phyloP scores from a whole-genome alignment of 1,140 invertebrate genomes.

The Drosophila lini region DNA sequence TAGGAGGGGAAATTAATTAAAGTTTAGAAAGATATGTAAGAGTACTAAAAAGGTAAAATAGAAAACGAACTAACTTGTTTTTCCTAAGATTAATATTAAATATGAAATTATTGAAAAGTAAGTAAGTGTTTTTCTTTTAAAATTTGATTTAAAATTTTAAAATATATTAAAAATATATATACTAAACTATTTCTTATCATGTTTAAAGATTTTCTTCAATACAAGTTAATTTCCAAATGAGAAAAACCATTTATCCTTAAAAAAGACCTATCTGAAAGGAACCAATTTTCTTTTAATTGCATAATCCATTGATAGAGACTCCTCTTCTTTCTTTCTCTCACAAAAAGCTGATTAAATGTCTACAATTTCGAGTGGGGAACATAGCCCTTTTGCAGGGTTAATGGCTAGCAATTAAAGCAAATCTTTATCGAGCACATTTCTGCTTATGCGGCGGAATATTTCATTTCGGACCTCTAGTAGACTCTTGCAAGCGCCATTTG shows the following conservation, averaged over 20 bases:
- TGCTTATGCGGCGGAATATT: constrained; percentile 46
- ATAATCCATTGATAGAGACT: not conserved
- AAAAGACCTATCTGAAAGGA: not conserved
- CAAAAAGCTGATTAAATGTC: constrained; percentile 24
- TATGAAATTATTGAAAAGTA: not conserved
- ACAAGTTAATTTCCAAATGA: not conserved
- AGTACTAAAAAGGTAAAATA: not conserved
- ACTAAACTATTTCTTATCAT: not conserved
- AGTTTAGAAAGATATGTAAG: not conserved
- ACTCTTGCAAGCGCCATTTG: constrained; percentile 45
- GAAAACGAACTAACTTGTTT: not conserved
- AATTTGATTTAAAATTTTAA: not conserved
- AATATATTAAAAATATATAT: not conserved
- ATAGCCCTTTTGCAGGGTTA: constrained; percentile 18
- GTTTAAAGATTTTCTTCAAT: not conserved
- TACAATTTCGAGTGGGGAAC: constrained; percentile 3
- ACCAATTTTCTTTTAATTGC: constrained; percentile 12
- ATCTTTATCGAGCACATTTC: constrained; percentile 34
- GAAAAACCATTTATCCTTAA: not conserved
- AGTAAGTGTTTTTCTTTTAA: no score
- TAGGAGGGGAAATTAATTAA: not conserved
- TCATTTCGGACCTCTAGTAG: constrained; percentile 21
- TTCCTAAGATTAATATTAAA: no score
- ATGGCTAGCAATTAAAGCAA: constrained; percentile 45
- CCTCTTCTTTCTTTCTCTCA: no score